These are phyloP conservation scores for Erannis defoliaria DNA, from an alignment of 2,888 invertebrate species.

Conservation along the genomic window DNA sequence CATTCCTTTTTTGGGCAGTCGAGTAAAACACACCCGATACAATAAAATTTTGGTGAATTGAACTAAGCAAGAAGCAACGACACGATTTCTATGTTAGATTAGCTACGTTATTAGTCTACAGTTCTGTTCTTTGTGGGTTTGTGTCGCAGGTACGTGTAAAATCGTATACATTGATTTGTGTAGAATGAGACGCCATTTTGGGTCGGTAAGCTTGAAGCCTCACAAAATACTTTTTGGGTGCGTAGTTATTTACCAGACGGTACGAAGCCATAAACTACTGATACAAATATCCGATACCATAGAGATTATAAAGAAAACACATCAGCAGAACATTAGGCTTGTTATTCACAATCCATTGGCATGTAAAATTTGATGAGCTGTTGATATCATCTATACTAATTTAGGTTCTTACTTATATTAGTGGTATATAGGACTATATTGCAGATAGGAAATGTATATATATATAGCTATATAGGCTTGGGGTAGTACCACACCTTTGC, in stretches of 20 bases:
- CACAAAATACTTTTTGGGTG: constrained; percentile 65
- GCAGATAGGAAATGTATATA: no score
- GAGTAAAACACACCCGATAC: not conserved
- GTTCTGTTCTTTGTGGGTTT: no score
- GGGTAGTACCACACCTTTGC: no score
- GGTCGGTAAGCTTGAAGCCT: constrained; percentile 71
- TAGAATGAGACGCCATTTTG: constrained; percentile 77
- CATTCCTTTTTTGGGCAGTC: no score
- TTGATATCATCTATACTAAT: no score
- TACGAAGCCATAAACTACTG: constrained; percentile 66
- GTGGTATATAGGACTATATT: no score
- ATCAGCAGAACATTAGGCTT: not conserved
- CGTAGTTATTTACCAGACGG: constrained; percentile 64
- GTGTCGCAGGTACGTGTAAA: constrained; percentile 1
- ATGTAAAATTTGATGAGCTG: no score
- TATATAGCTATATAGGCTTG: no score
- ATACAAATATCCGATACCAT: constrained; percentile 58
- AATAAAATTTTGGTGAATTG: not conserved
- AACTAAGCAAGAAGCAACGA: not conserved
- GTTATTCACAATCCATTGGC: not conserved
- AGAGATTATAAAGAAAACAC: not conserved
- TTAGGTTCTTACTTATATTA: no score
- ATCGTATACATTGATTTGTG: constrained; percentile 23
- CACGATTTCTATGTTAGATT: not conserved
- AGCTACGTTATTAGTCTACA: no score